These are phyloP conservation scores for Cossypha polioptera DNA, from an alignment of 2,797 vertebrate species.

Conservation along the genomic window DNA sequence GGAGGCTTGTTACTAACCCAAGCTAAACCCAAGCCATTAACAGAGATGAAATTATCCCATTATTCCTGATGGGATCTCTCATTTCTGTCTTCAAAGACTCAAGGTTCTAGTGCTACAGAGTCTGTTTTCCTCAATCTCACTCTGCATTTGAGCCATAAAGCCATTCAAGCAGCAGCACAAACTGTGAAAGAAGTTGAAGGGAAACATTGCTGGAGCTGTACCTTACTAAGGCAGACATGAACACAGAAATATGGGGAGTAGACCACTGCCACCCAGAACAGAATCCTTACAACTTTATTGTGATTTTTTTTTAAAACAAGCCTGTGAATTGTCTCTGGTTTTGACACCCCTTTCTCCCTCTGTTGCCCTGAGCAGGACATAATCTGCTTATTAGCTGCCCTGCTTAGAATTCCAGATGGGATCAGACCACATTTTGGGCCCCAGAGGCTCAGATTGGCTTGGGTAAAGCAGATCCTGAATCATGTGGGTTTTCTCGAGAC, in stretches of 20 bases:
- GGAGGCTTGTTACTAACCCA: background rate
- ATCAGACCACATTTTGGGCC: background rate
- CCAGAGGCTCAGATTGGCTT: background rate
- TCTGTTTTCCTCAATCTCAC: background rate
- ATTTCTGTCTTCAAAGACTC: background rate
- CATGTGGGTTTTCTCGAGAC: background rate
- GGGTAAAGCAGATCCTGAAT: background rate
- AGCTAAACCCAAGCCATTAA: background rate
- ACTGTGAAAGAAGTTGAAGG: background rate
- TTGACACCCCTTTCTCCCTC: background rate
- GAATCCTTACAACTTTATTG: background rate
- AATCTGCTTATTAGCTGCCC: conserved; percentile 46
- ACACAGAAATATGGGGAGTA: background rate
- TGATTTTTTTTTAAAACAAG: background rate
- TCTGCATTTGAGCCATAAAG: background rate
- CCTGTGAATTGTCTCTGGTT: background rate
- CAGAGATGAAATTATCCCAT: background rate
- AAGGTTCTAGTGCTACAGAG: background rate
- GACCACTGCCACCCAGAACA: background rate
- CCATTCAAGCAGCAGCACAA: background rate
- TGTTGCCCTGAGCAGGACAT: background rate
- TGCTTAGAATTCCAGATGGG: conserved; percentile 47
- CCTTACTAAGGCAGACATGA: background rate
- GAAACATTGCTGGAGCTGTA: background rate
- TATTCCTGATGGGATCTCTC: background rate